Conservation (phyloP, 2,888 invertebrate species). For the Boloria selene region DNA sequence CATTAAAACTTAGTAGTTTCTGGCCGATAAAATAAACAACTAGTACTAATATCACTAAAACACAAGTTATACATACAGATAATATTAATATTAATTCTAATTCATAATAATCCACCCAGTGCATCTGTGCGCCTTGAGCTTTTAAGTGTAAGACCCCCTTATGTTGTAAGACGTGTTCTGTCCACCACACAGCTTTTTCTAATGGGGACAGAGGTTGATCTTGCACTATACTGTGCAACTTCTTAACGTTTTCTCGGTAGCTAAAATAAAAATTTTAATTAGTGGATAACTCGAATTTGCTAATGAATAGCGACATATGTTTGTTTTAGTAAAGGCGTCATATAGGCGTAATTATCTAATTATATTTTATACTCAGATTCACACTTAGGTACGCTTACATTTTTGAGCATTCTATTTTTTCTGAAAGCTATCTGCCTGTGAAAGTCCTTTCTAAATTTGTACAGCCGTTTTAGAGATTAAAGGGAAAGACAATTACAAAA, state of each 20-base stretch:
- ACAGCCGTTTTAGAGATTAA: too few species aligned
- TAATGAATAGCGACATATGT: too few species aligned
- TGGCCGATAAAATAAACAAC: not conserved
- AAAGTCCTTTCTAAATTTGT: too few species aligned
- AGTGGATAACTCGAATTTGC: too few species aligned
- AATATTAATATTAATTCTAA: conserved; percentile 40
- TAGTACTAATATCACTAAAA: not conserved
- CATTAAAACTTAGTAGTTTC: not conserved
- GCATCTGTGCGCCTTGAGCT: conserved; percentile 31
- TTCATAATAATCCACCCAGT: conserved; percentile 42
- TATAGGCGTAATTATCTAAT: too few species aligned
- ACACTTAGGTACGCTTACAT: too few species aligned
- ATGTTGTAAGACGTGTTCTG: conserved; percentile 41
- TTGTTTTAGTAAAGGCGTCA: too few species aligned
- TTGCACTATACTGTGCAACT: conserved; percentile 31
- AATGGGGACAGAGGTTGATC: conserved; percentile 40
- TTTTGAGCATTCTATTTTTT: too few species aligned
- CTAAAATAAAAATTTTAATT: conserved; percentile 32
- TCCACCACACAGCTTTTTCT: conserved; percentile 45
- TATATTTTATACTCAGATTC: too few species aligned
- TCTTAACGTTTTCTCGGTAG: conserved; percentile 38
- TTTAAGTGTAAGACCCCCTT: conserved; percentile 40
- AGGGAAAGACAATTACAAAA: too few species aligned
- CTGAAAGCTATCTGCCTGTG: too few species aligned
- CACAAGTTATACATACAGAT: not conserved